phyloP scores from a whole-genome alignment of 1,140 invertebrate species.

The Asbolus verrucosus region DNA sequence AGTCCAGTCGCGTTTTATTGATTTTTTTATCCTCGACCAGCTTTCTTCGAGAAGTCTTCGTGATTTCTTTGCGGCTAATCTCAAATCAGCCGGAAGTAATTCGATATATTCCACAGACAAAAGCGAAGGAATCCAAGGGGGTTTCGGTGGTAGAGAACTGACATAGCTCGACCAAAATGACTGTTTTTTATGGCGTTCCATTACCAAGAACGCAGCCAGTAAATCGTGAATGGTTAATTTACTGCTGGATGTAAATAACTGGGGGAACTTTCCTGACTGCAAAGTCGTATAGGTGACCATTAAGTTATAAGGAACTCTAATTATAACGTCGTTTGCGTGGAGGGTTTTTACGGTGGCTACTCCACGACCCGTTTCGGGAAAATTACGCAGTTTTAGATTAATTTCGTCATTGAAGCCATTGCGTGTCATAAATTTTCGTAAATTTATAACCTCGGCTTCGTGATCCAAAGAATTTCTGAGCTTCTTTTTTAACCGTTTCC shows the following conservation, averaged over 20 bases:
- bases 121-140: conserved; percentile 68
- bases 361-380: conserved; percentile 70
- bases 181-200: conserved; percentile 66
- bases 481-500: conserved; percentile 46
- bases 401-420: conserved; percentile 58
- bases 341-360: conserved; percentile 67
- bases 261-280: conserved; percentile 56
- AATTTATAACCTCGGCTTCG: conserved; percentile 50
- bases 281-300: conserved; percentile 68
- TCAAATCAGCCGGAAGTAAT: conserved; percentile 63
- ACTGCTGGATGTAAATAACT: conserved; percentile 57
- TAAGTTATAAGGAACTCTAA: conserved; percentile 68
- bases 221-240: conserved; percentile 68
- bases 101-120: conserved; percentile 65
- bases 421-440: conserved; percentile 57
- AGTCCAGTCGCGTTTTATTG: conserved; percentile 42
- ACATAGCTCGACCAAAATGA: conserved; percentile 70
- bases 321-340: conserved; percentile 64
- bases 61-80: conserved; percentile 59
- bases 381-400: conserved; percentile 58
- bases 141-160: conserved; percentile 69
- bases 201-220: conserved; percentile 73
- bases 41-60: conserved; percentile 61
- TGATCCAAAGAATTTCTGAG: conserved; percentile 41
- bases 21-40: conserved; percentile 56